Conservation (phyloP, 2,113 vertebrate genomes). For the Phalacrocorax pelagicus region DNA sequence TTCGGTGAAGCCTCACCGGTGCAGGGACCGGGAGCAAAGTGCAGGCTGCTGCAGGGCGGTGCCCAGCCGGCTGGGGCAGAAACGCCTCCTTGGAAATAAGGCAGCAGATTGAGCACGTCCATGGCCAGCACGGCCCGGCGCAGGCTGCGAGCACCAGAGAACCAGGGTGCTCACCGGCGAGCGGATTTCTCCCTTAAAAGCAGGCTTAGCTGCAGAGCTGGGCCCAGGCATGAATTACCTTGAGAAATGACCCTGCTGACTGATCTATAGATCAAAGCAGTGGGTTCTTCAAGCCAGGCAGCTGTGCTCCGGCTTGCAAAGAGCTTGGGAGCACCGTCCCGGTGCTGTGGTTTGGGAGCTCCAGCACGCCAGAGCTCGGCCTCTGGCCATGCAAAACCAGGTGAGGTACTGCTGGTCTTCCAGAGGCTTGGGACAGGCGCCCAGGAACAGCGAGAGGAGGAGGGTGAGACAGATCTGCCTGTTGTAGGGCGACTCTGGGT, state of each 20-base stretch:
- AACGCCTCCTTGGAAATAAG: background rate
- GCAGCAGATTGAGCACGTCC: background rate
- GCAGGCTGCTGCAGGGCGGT: background rate
- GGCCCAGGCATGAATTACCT: background rate
- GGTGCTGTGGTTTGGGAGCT: background rate
- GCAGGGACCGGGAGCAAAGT: background rate
- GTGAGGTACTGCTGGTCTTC: background rate
- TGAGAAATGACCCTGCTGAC: background rate
- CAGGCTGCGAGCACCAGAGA: background rate
- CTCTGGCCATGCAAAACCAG: accelerated
- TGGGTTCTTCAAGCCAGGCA: no score
- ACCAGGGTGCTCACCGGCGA: no score
- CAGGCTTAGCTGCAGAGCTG: background rate
- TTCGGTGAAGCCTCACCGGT: background rate
- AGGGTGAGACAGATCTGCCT: background rate
- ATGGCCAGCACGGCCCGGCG: background rate
- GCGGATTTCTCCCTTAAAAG: background rate
- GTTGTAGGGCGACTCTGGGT: accelerated
- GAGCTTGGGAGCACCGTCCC: background rate
- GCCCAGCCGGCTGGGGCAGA: background rate
- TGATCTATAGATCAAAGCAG: background rate
- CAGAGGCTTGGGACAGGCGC: background rate
- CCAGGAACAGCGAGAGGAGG: background rate
- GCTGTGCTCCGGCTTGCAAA: background rate
- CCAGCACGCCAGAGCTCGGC: background rate